Base-by-base conservation (phyloP, 2,113 vertebrate species). In the Vicugna pacos region DNA sequence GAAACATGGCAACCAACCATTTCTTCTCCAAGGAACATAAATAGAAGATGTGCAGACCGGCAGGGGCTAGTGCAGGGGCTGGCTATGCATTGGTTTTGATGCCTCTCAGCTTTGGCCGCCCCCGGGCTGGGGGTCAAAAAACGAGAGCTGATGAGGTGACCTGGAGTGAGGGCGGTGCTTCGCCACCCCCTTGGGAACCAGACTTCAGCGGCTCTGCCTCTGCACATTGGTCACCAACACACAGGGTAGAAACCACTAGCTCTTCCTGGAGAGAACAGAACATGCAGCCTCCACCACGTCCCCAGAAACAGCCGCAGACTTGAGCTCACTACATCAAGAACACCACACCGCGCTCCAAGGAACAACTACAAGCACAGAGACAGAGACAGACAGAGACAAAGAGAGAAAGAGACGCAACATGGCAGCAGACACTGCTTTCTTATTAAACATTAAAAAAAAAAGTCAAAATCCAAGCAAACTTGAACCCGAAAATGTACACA, bases 1-100 rank as follows among this genome's bases (percentile, higher is more conserved):
- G 98, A 98, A 98, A 98, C 98, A 99, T 98, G 98, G 98, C 97
- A 98, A 98, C 91, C 98, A 98, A 97, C 99, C 98, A 99, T 98
- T 98, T 98, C 98, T 98, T 98, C 98, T 98, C 98, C 98, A 98
- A 98, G 98, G 98, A 98, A 98, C 98, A 98, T 98, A 98, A 96
- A 32, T 98, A 98, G 98, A 98, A 98, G 97, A 98, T 98, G 98
- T 97, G 98, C 98, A 98, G 98, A 97, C 73, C 96, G 54, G 93
- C 98, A 98, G 97, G 97, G 98, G 98, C 98, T 98, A 97, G 97
- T 97, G 97, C 98, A 98, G 97, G 98, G 97, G 97, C 97, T 95
- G 97, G 96, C 98, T 97, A 98, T 94, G 97, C 97, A 97, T 97
- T 98, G 96, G 85, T 97, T 97, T 97, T 96, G 97, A 94, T 96